These are phyloP conservation scores for Limonius californicus DNA, from an alignment of 1,140 invertebrate genomes.

Conservation along the genomic window DNA sequence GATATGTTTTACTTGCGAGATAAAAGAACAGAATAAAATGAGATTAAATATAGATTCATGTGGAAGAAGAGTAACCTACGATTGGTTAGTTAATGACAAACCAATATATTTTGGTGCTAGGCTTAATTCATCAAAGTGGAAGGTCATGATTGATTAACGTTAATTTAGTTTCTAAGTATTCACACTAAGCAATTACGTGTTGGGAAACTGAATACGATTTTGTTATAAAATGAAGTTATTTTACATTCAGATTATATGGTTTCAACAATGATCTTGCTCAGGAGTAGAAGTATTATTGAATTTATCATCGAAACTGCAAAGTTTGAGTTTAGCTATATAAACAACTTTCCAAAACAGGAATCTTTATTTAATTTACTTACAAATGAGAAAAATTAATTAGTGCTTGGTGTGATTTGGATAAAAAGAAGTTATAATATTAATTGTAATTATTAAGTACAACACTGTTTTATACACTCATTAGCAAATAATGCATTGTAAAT, in stretches of 20 bases:
- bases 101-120: slow-evolving; percentile 31
- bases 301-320: neutral
- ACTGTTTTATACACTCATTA: too few species aligned
- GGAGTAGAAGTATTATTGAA: neutral
- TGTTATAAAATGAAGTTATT: too few species aligned
- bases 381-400: too few species aligned
- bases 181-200: too few species aligned
- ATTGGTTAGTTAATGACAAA: slow-evolving; percentile 28
- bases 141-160: slow-evolving; percentile 39
- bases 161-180: neutral
- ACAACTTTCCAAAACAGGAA: too few species aligned
- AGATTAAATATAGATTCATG: slow-evolving; percentile 35
- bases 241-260: too few species aligned
- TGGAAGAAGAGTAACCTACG: slow-evolving; percentile 39
- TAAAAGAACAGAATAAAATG: slow-evolving; percentile 28
- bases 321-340: neutral
- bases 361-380: too few species aligned
- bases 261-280: too few species aligned
- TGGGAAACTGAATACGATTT: too few species aligned
- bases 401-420: neutral
- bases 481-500: too few species aligned
- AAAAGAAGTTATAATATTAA: neutral
- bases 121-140: slow-evolving; percentile 31
- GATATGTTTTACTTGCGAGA: slow-evolving; percentile 37
- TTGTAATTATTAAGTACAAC: too few species aligned